A percentile compares a stretch with the other conserved stretches of the same genome.
phyloP scores from a whole-genome alignment of 2,888 invertebrate genomes.

The Campoplex capitator region DNA sequence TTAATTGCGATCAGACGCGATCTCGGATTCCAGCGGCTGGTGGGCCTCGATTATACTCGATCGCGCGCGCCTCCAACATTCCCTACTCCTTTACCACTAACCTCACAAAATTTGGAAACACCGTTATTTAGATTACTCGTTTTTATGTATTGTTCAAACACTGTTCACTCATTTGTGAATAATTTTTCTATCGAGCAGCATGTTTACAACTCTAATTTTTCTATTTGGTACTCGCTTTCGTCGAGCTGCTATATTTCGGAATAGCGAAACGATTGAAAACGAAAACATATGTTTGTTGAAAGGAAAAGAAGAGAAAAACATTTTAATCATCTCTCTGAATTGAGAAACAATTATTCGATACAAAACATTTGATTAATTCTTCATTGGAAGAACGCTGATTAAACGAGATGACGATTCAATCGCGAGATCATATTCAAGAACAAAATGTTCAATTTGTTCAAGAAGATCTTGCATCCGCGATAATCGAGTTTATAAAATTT shows the following conservation, averaged over 20 bases:
- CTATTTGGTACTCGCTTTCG: background rate
- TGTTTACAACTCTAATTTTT: background rate
- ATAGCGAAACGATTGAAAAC: background rate
- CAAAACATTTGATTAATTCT: background rate
- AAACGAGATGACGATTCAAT: background rate
- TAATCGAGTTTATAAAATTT: background rate
- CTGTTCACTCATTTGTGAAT: constrained; percentile 22
- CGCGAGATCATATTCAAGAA: background rate
- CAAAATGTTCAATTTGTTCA: background rate
- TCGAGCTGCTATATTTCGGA: background rate
- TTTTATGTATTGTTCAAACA: background rate
- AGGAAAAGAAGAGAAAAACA: background rate
- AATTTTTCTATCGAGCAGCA: background rate
- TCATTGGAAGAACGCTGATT: background rate
- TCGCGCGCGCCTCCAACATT: constrained; percentile 60
- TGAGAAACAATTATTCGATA: background rate
- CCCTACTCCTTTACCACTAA: constrained; percentile 21
- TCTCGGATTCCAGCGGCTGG: constrained; percentile 84
- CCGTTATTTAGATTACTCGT: constrained; percentile 14
- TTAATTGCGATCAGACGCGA: constrained; percentile 85
- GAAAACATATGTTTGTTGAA: background rate
- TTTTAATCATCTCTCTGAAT: background rate
- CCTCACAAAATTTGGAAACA: background rate
- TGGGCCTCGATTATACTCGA: constrained; percentile 77
- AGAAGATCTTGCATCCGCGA: background rate